Base-by-base conservation (phyloP, 92 coral and sea anemone species). In the Phenganax marumi region DNA sequence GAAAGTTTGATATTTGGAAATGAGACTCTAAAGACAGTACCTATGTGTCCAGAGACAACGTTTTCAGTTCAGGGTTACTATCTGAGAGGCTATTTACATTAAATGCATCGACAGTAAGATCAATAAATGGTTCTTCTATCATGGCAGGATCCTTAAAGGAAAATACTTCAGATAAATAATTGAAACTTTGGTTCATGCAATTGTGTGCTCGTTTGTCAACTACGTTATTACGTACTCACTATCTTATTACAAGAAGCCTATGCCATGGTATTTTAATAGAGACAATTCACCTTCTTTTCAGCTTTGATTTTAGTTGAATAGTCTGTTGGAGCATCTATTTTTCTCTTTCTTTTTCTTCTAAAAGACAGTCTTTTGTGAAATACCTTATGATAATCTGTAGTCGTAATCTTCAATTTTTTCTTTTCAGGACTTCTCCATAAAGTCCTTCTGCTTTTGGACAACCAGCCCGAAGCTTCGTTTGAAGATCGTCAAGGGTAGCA, bases 351-450 rank as follows among this genome's bases (percentile, higher is more conserved):
- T 63, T 51, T 52, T 46, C n/a, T 74, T 74, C 22, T 22, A 51
- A 23, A 0, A n/a, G 72, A 24, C 12, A 33, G 26, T 66, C 43
- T 13, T 24, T 66, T 10, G 72, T 66, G 72, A 0, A 23, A 66
- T 50, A 47, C 13, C 22, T 24, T 13, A 14, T 14, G n/a, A 4
- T 0, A 65, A 14, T 65, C 21, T 24, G 71, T 50, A 13, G 13
- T 21, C 22, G 43, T 23, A 52, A 61, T 22, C 24, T 75, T 88
- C 53, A 85, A 63, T 43, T 80, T 79, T 77, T 85, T 80, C 63
- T 88, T 88, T 19, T 50, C 89, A 52, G 89, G 91, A 66, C 91
- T 85, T 48, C 53, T 51, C 13, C 84, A 14, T n/a, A 81, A 48
- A 88, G 86, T 1, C 86, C 89, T 14, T 63, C 64, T 25, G 47